Base-by-base conservation (phyloP, 2,888 invertebrate genomes). In the Eremobia ochroleuca region DNA sequence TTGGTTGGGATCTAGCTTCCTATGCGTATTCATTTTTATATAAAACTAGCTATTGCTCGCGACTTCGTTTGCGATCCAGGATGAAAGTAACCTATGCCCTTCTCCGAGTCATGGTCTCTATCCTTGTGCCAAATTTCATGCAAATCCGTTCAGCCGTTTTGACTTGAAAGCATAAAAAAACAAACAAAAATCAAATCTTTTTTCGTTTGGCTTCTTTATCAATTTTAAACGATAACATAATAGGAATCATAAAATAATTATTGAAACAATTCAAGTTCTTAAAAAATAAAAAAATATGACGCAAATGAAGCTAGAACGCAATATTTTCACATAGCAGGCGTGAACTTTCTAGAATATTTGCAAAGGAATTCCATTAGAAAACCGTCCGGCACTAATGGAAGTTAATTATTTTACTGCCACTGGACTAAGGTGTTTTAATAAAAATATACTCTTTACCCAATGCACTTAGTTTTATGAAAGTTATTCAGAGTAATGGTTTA, bases 311-410 rank as follows among this genome's bases (percentile, higher is more conserved):
- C 62, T 28, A 40, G 25, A 62, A 66, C 13, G 66, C 52, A 80
- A 79, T 68, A 82, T 82, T 79, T 82, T 78, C 78, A 80, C 69
- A 84, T 70, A 43, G 69, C 69, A 43, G 64, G 49, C 78, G 72
- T 73, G 69, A 76, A 78, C 49, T 77, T 87, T 87, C 73, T 76
- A 46, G 80, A 88, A 88, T 88, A 89, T 91, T 89, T 82, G 73
- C 82, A 67, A 83, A 82, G 78, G 86, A 90, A 90, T 91, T 85
- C 86, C 79, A 91, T 90, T 89, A 91, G 75, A 81, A 75, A 79
- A 72, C 74, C 78, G 76, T 77, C 69, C 31, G 43, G 76, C 75
- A 81, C 82, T 83, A 86, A 86, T 84, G 87, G 78, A 73, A 86
- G 82, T 87, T 87, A 90, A 88, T 90, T 87, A 77, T 31, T 62